A percentile compares a stretch with the other conserved stretches of the same genome.
phyloP scores from a whole-genome alignment of 2,888 invertebrate species.

The Acleris holmiana region DNA sequence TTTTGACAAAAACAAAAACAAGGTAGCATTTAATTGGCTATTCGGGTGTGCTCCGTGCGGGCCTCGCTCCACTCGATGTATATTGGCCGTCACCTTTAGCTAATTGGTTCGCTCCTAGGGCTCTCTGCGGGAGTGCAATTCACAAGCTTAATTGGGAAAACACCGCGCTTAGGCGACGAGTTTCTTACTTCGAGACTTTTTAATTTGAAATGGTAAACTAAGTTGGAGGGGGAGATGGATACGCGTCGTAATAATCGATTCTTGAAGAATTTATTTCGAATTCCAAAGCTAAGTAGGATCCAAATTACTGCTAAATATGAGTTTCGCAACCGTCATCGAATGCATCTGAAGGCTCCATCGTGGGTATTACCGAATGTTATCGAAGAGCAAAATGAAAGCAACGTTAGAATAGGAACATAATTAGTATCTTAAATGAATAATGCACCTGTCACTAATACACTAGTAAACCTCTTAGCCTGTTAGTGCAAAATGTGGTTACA shows the following conservation, averaged over 20 bases:
- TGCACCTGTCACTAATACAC: too few relatives aligned
- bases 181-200: slow-evolving; percentile 4
- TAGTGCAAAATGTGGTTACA: too few relatives aligned
- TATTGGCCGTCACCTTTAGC: slow-evolving; percentile 66
- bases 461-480: too few relatives aligned
- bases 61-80: slow-evolving; percentile 46
- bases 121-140: slow-evolving; percentile 30
- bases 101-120: slow-evolving; percentile 61
- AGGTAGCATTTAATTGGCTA: slow-evolving; percentile 53
- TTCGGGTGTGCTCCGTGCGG: slow-evolving; percentile 47
- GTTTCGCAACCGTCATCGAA: background rate
- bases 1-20: slow-evolving; percentile 41
- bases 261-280: background rate
- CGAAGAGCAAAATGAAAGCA: too few relatives aligned
- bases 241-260: background rate
- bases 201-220: slow-evolving; percentile 3
- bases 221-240: background rate
- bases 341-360: background rate
- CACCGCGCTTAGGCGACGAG: slow-evolving; percentile 29
- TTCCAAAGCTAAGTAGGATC: background rate
- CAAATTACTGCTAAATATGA: background rate
- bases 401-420: too few relatives aligned
- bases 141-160: slow-evolving; percentile 35
- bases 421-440: too few relatives aligned
- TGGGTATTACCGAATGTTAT: background rate